A percentile compares a stretch with the other conserved stretches of the same genome.
Conservation (phyloP, 30 jellyfish, hydroid and myxozoan species). For the Catostylus mosaicus region DNA sequence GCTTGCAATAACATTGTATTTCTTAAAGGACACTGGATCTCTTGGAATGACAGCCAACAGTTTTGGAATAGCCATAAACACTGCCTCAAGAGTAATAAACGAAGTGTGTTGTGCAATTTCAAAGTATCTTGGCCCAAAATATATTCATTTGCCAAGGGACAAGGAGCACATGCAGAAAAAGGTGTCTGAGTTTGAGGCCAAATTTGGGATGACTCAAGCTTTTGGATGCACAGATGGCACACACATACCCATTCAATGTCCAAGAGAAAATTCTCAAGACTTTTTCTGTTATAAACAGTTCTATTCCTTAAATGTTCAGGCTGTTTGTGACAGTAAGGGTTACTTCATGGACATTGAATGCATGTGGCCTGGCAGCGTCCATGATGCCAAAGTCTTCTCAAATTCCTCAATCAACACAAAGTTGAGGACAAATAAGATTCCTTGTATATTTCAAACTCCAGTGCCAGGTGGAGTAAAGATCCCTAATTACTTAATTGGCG, state of each 20-base stretch:
- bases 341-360: slow-evolving; percentile 53
- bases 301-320: slow-evolving; percentile 53
- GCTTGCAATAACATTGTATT: slow-evolving; percentile 27
- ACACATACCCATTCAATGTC: slow-evolving; percentile 37
- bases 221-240: slow-evolving; percentile 64
- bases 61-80: too few species aligned
- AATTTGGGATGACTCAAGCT: too few species aligned
- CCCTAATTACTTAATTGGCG: slow-evolving; percentile 73
- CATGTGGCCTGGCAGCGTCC: slow-evolving; percentile 59
- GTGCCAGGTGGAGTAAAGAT: slow-evolving; percentile 11
- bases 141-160: too few species aligned
- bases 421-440: neutral
- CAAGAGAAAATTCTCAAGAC: slow-evolving; percentile 42
- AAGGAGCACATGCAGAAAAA: too few species aligned
- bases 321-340: slow-evolving; percentile 49
- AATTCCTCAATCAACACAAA: slow-evolving; percentile 13
- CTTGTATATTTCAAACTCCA: neutral
- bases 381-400: slow-evolving; percentile 39
- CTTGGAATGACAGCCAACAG: too few species aligned
- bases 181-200: too few species aligned
- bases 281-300: slow-evolving; percentile 49
- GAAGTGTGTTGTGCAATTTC: too few species aligned
- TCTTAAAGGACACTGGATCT: too few species aligned
- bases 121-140: too few species aligned
- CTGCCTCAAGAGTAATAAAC: too few species aligned